These are phyloP conservation scores for Homarus gammarus DNA, from an alignment of 2,888 invertebrate genomes.

Conservation along the genomic window DNA sequence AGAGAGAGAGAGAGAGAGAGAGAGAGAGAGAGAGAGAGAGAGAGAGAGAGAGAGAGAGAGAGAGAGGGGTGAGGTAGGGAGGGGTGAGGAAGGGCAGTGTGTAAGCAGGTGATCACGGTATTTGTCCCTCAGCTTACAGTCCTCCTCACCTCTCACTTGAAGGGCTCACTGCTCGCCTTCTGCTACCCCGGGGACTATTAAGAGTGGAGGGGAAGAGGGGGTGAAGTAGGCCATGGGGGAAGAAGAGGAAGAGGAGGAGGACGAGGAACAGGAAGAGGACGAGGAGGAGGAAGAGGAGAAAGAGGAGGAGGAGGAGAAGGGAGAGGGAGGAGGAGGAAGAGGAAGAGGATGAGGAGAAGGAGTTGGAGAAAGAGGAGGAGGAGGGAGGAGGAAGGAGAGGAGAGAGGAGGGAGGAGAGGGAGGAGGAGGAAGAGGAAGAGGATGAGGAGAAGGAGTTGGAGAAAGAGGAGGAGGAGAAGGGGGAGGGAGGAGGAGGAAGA, in stretches of 20 bases:
- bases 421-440: neutral
- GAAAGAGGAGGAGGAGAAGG: neutral
- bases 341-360: slow-evolving; percentile 19
- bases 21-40: no score
- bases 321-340: slow-evolving; percentile 21
- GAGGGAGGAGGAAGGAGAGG: neutral
- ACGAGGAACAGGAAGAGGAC: neutral
- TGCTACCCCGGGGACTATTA: neutral
- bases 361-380: slow-evolving; percentile 20
- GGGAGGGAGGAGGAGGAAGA: neutral
- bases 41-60: no score
- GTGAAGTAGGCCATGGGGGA: neutral
- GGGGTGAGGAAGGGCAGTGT: no score
- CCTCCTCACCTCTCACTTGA: no score
- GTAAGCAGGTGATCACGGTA: no score
- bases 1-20: no score
- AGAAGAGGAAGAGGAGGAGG: neutral
- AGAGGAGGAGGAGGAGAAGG: slow-evolving; percentile 11
- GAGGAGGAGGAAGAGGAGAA: neutral
- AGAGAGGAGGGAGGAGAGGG: neutral
- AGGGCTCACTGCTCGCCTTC: no score
- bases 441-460: neutral
- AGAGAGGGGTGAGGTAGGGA: no score
- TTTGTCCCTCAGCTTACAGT: no score
- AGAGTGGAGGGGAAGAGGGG: neutral